Percentiles rank a stretch among this genome's conserved stretches.
Evolutionary conservation across 2,113 vertebrate genomes (phyloP).

Genomic region (Cygnus buccinator): DNA sequence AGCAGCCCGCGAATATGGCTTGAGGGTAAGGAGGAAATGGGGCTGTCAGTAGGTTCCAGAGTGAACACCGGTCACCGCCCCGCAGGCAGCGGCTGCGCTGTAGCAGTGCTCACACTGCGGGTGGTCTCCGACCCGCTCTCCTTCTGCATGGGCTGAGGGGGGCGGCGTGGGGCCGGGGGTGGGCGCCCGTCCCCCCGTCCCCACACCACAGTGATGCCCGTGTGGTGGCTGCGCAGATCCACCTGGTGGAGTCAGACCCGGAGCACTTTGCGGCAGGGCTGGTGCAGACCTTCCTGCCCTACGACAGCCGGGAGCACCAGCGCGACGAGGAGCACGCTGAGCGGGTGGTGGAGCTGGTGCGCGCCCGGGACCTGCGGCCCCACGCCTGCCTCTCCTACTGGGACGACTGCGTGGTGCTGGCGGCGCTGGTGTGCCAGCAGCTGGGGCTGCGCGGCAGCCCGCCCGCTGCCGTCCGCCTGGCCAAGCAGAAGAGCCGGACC

Average conservation of each 20-base stretch:
- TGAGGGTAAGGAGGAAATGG: background rate
- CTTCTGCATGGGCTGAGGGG: no score
- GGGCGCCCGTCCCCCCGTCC: no score
- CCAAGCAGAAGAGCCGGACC: conserved; percentile 84
- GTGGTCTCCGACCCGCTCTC: background rate
- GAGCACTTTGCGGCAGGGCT: conserved; percentile 81
- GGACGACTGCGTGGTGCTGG: conserved; percentile 85
- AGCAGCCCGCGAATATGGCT: background rate
- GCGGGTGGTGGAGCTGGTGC: conserved; percentile 71
- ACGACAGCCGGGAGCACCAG: conserved; percentile 79
- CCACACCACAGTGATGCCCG: background rate
- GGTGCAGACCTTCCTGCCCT: conserved; percentile 82
- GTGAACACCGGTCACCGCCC: no score
- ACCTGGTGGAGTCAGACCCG: conserved; percentile 83
- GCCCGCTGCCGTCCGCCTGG: conserved; percentile 72
- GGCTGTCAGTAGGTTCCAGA: background rate
- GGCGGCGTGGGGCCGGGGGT: accelerated
- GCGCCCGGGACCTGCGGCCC: conserved; percentile 64
- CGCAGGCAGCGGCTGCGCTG: accelerated
- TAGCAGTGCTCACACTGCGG: accelerated
- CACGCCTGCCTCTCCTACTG: conserved; percentile 85
- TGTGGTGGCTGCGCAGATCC: conserved; percentile 53
- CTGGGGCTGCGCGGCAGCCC: conserved; percentile 76
- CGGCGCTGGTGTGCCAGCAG: conserved; percentile 76
- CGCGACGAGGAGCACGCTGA: conserved; percentile 79